Evolutionary conservation across 2,888 invertebrate genomes (phyloP), one percentile per base, ranked within the genome.

Genomic region (Andrena camellia): DNA sequence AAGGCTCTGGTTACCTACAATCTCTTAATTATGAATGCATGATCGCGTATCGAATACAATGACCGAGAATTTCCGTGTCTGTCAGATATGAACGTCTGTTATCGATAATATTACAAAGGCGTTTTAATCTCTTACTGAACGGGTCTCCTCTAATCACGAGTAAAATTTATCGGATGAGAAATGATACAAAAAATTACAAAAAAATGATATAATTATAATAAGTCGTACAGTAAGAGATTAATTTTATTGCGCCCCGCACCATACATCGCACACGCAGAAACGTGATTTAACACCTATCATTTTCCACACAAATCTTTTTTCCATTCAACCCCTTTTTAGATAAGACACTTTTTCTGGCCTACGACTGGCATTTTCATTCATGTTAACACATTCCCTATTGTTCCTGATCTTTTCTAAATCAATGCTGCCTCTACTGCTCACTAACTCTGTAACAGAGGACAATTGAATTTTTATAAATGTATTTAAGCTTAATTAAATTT

Each of bases 1-100:
- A 83, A 82, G 78, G 72, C 59, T 78, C 50, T 64, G 42, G 20
- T 33, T 68, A 69, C 33, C 33, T 52, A 60, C 81, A 72, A 83
- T 81, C 71, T 72, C 64, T 48, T 59, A 52, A 83, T 80, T 80
- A 81, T 26, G 20, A 80, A 81, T 80, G 69, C 73, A 50, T n/a
- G 70, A 48, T 33, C 63, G 33, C 13, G 10, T 52, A 60, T 66
- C 42, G 48, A 52, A 73, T 64, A 20, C 59, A 73, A 48, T 26
- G 26, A 35, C 48, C 26, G 20, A 26, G 35, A 35, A 72, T 42
- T 33, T 81, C 63, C 52, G 35, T n/a, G 1, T 29, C 7, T 26
- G 20, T 35, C 13, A 66, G 42, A 67, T 31, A 67, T 7, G n/a
- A 31, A 31, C 63, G 13, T n/a, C 35, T 13, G 20, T 29, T 33